Percentiles rank a stretch among this genome's conserved stretches.
Evolutionary conservation across 2,888 invertebrate genomes (phyloP).

Genomic region (Hylaea fasciaria): DNA sequence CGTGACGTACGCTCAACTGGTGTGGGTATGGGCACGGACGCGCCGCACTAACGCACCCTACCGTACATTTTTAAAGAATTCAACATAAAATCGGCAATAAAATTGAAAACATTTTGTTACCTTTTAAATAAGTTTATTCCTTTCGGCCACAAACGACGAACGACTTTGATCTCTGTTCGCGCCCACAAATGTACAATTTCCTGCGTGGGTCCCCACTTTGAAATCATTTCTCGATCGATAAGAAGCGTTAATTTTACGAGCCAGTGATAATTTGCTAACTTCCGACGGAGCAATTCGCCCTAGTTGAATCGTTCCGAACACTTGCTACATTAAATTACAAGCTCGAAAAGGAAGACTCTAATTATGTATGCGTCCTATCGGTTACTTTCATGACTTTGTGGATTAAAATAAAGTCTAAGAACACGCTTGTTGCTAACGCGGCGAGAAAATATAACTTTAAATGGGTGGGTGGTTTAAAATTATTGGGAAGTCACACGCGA

Average conservation of each 20-base stretch:
- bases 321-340: conserved; percentile 77
- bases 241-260: conserved; percentile 85
- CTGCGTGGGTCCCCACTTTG: conserved; percentile 53
- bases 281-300: conserved; percentile 81
- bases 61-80: conserved; percentile 79
- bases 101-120: conserved; percentile 85
- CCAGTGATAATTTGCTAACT: conserved; percentile 85
- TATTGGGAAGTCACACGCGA: conserved; percentile 22
- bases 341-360: conserved; percentile 64
- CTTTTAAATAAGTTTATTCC: conserved; percentile 81
- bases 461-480: conserved; percentile 19
- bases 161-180: conserved; percentile 69
- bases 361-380: conserved; percentile 55
- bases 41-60: conserved; percentile 68
- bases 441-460: conserved; percentile 19
- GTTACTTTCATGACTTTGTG: conserved; percentile 21
- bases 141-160: conserved; percentile 52
- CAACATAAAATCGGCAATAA: conserved; percentile 84
- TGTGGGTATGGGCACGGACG: conserved; percentile 70
- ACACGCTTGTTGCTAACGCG: conserved; percentile 14
- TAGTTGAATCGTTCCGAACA: conserved; percentile 80
- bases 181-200: conserved; percentile 64
- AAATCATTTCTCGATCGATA: conserved; percentile 83
- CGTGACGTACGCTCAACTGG: conserved; percentile 48
- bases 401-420: conserved; percentile 30